Conservation (phyloP, 2,113 vertebrate genomes). For the Calyptommatus sinebrachiatus region DNA sequence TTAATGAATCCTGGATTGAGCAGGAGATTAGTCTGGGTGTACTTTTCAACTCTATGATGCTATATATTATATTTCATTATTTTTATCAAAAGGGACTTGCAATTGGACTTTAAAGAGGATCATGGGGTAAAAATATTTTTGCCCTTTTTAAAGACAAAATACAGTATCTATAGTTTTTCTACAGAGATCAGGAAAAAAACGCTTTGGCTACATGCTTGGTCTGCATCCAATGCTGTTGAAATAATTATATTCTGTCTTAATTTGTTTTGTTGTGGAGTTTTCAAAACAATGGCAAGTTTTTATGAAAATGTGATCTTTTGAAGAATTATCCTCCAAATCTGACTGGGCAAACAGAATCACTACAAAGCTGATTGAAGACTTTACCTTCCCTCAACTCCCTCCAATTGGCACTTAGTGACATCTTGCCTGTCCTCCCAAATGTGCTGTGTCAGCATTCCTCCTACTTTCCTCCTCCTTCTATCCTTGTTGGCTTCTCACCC, state of each 20-base stretch:
- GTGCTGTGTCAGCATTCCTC: no score
- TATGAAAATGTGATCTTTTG: not conserved
- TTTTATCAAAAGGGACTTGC: no score
- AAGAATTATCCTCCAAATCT: not conserved
- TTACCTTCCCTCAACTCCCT: no score
- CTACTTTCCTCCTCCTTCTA: no score
- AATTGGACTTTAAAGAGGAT: no score
- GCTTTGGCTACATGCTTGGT: not conserved
- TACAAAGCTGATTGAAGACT: not conserved
- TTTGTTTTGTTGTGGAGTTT: not conserved
- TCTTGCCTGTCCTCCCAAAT: no score
- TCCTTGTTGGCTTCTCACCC: no score
- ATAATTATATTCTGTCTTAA: not conserved
- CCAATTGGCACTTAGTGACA: no score
- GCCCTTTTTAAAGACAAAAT: not conserved
- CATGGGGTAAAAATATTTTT: not conserved
- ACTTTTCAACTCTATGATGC: no score
- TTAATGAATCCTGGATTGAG: no score
- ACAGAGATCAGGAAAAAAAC: not conserved
- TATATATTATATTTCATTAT: no score
- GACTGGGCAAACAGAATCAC: conserved; percentile 1
- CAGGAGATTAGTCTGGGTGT: no score
- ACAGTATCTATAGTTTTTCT: not conserved
- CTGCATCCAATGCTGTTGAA: not conserved
- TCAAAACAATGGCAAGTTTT: conserved; percentile 1